Evolutionary conservation across 1,140 invertebrate species (phyloP).

Genomic region (Conus betulinus): DNA sequence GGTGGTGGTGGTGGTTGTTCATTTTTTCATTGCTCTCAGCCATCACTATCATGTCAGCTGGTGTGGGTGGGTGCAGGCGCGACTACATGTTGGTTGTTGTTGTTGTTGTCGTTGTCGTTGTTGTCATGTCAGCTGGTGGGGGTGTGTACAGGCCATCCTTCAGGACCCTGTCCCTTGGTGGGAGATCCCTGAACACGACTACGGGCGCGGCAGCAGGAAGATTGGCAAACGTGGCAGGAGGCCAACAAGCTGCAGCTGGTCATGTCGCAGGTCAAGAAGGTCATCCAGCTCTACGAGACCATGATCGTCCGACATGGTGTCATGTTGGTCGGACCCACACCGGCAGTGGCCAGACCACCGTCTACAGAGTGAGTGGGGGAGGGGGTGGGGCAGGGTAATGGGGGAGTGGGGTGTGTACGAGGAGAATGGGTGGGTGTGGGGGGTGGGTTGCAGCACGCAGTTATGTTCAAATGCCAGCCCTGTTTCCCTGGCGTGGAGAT

Average conservation of each 20-base stretch:
- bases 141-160: slow-evolving; percentile 71
- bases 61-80: too few species aligned
- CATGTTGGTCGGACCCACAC: slow-evolving; percentile 77
- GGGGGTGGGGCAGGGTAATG: background rate
- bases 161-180: slow-evolving; percentile 76
- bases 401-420: too few species aligned
- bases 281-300: slow-evolving; percentile 77
- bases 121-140: slow-evolving; percentile 48
- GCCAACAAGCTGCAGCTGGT: slow-evolving; percentile 64
- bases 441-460: too few species aligned
- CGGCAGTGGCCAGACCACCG: slow-evolving; percentile 76
- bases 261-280: slow-evolving; percentile 72
- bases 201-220: slow-evolving; percentile 71
- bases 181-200: slow-evolving; percentile 76
- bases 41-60: too few species aligned
- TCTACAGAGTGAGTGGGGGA: slow-evolving; percentile 69
- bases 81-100: too few species aligned
- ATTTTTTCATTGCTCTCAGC: too few species aligned
- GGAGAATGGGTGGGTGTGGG: too few species aligned
- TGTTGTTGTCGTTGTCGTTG: slow-evolving; percentile 41
- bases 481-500: slow-evolving; percentile 76
- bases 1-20: too few species aligned
- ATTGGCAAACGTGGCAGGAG: slow-evolving; percentile 67
- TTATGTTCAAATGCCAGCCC: slow-evolving; percentile 54
- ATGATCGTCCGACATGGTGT: slow-evolving; percentile 76